Evolutionary conservation across 2,888 invertebrate genomes (phyloP), one percentile per base, ranked within the genome.

Genomic region (Anagyrus pseudococci): DNA sequence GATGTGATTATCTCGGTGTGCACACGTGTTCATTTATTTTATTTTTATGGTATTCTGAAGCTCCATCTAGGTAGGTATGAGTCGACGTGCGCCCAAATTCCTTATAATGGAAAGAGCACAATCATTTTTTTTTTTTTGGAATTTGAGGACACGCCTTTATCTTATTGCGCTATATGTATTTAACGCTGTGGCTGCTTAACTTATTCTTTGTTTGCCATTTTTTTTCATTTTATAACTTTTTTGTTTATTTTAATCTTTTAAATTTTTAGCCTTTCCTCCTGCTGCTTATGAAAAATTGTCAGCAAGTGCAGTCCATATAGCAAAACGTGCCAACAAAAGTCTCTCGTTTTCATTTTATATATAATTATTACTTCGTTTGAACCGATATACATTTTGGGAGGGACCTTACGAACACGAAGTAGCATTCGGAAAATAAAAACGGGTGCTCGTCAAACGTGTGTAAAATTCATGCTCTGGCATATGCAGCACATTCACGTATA

Each of bases 1-100:
- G 75, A 76, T 8, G 33, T 37, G 33, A 78, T 78, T 72, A 70
- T 72, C 62, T 77, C 73, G 72, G 77, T 78, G 79, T 74, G 77
- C 76, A 76, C 69, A 76, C 69, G 75, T 77, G 71, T 75, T 60
- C 68, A 69, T 72, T 75, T 74, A 73, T 70, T 46, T 69, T 56
- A 68, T 67, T 19, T n/a, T 41, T 46, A 65, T 46, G 49, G 57
- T 62, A 65, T 66, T 59, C 43, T 76, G 71, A 78, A 78, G 76
- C 79, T 78, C 75, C 72, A 72, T 74, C 73, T 76, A 62, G 55
- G 59, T 41, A 46, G 63, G 54, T 54, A 57, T 65, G 52, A 62
- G 29, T 55, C 43, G 13, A 43, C 37, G 46, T 62, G 52, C 54
- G 58, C 53, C 55, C 53, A 54, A 65, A 58, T 47, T 23, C 23